phyloP scores from a whole-genome alignment of 2,113 vertebrate species.

The Limanda limanda region DNA sequence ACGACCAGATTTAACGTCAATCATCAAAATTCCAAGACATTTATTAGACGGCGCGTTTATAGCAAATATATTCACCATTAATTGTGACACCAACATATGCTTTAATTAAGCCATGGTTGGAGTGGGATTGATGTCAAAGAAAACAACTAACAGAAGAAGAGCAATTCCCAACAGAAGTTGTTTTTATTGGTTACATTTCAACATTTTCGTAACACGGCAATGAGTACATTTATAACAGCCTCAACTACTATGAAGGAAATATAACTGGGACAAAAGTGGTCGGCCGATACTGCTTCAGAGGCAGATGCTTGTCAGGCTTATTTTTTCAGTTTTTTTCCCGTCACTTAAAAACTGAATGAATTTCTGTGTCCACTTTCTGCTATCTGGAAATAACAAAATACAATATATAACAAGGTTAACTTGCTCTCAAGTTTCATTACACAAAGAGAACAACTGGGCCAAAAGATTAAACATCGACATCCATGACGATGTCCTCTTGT shows the following conservation, averaged over 20 bases:
- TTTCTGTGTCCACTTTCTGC: conserved; percentile 1
- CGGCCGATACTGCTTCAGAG: background rate
- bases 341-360: conserved; percentile 10
- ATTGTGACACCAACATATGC: background rate
- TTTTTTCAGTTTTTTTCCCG: background rate
- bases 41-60: background rate
- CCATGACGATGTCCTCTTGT: conserved; percentile 93
- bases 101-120: background rate
- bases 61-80: background rate
- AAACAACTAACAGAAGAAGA: background rate
- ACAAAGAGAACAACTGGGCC: background rate
- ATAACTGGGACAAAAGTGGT: background rate
- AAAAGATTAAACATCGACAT: conserved; percentile 61
- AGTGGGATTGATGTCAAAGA: background rate
- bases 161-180: background rate
- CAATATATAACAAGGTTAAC: conserved; percentile 30
- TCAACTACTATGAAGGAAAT: background rate
- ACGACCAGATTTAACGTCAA: too few species aligned
- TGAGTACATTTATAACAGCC: conserved; percentile 12
- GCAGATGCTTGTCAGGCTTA: background rate
- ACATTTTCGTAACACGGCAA: conserved; percentile 13
- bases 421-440: background rate
- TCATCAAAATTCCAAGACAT: background rate
- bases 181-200: background rate
- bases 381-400: conserved; percentile 36